phyloP scores from a whole-genome alignment of 2,113 vertebrate species.

The Gorilla gorilla region DNA sequence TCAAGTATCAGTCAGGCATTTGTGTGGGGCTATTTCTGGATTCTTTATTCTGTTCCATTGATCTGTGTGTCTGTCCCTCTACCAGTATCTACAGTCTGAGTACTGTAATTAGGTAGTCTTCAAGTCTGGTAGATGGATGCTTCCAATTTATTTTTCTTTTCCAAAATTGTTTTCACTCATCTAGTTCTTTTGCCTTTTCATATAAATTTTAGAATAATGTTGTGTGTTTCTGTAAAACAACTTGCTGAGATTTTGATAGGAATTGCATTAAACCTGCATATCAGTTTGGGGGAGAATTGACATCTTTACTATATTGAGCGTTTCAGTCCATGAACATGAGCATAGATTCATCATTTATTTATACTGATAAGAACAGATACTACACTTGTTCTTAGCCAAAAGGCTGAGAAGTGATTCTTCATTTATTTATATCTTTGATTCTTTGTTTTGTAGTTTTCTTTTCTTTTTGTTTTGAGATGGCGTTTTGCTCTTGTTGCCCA shows the following conservation, averaged over 20 bases:
- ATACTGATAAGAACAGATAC: not conserved
- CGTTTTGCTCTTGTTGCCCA: too few species aligned
- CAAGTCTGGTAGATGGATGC: too few species aligned
- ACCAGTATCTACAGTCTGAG: not conserved
- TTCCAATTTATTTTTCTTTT: not conserved
- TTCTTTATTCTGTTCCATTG: not conserved
- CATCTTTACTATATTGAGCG: not conserved
- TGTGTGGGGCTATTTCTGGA: not conserved
- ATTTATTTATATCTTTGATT: not conserved
- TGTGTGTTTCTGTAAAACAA: not conserved
- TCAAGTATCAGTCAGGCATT: not conserved
- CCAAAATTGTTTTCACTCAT: not conserved
- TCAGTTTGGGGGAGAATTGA: not conserved
- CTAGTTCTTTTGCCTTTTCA: not conserved
- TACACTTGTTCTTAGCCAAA: too few species aligned
- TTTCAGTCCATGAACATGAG: not conserved
- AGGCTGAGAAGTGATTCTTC: not conserved
- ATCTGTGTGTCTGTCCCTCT: not conserved
- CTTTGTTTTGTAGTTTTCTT: conserved; percentile 9
- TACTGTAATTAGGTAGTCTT: not conserved
- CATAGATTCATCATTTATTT: not conserved
- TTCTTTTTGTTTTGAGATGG: too few species aligned
- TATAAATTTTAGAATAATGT: not conserved
- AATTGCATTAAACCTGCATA: not conserved
- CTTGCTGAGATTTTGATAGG: not conserved